These are phyloP conservation scores for Xyrauchen texanus DNA, from an alignment of 2,113 vertebrate species.

Conservation along the genomic window DNA sequence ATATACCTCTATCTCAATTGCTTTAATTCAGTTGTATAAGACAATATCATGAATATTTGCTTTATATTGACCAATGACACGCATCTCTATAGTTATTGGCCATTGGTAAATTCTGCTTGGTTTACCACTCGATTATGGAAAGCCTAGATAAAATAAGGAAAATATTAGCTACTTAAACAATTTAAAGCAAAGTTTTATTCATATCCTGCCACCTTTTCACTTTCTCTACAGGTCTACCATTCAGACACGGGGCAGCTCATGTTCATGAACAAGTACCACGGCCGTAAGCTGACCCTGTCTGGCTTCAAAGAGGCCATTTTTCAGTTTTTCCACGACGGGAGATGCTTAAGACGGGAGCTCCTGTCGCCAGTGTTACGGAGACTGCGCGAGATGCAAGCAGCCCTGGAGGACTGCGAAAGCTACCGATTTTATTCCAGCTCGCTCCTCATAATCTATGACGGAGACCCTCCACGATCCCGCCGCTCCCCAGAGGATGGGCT, in stretches of 20 bases:
- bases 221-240: conserved; percentile 83
- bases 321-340: conserved; percentile 95
- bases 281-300: conserved; percentile 90
- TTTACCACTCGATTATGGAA: no score
- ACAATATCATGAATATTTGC: no score
- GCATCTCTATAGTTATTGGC: no score
- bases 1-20: no score
- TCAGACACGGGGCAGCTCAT: conserved; percentile 91
- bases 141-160: no score
- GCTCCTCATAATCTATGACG: conserved; percentile 95
- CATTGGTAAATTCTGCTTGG: no score
- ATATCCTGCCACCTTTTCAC: not conserved
- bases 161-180: no score
- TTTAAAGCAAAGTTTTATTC: not conserved
- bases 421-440: conserved; percentile 99
- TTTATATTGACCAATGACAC: no score
- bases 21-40: no score
- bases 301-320: conserved; percentile 97
- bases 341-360: conserved; percentile 86
- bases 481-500: conserved; percentile 53
- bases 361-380: conserved; percentile 89
- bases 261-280: conserved; percentile 99
- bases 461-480: conserved; percentile 82
- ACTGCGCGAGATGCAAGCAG: conserved; percentile 88
- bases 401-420: conserved; percentile 92